Evolutionary conservation across 2,888 invertebrate genomes (phyloP).

Genomic region (Lordiphosa fenestrarum): DNA sequence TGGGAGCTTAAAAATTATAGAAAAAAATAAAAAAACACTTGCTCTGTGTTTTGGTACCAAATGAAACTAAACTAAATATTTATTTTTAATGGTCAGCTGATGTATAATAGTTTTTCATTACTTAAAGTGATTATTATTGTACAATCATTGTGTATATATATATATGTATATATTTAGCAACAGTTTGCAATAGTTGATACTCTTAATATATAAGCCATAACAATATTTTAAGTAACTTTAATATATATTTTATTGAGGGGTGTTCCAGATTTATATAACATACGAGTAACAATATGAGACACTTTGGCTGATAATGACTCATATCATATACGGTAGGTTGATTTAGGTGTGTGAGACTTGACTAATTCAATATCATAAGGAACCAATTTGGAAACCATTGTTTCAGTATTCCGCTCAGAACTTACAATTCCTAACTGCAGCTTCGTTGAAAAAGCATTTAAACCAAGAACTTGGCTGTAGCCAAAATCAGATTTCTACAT

Average conservation of each 20-base stretch:
- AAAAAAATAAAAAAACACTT: not conserved
- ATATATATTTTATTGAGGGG: conserved; percentile 2
- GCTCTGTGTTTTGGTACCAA: not conserved
- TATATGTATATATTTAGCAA: not conserved
- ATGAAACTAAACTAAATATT: not conserved
- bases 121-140: conserved; percentile 29
- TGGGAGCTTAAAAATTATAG: not conserved
- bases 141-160: conserved; percentile 23
- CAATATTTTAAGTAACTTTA: conserved; percentile 14
- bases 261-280: conserved; percentile 10
- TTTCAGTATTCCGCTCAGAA: too few relatives aligned
- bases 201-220: not conserved
- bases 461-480: too few relatives aligned
- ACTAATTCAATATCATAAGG: too few relatives aligned
- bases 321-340: conserved; percentile 5
- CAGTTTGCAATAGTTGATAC: conserved; percentile 7
- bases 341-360: too few relatives aligned
- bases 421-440: too few relatives aligned
- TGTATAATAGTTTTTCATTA: conserved; percentile 1
- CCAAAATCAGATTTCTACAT: too few relatives aligned
- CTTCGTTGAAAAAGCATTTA: too few relatives aligned
- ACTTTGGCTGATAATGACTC: conserved; percentile 31
- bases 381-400: too few relatives aligned
- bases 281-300: conserved; percentile 16
- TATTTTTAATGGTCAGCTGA: conserved; percentile 13